These are phyloP conservation scores for Troides oblongomaculatus DNA, from an alignment of 2,888 invertebrate species.

Conservation along the genomic window DNA sequence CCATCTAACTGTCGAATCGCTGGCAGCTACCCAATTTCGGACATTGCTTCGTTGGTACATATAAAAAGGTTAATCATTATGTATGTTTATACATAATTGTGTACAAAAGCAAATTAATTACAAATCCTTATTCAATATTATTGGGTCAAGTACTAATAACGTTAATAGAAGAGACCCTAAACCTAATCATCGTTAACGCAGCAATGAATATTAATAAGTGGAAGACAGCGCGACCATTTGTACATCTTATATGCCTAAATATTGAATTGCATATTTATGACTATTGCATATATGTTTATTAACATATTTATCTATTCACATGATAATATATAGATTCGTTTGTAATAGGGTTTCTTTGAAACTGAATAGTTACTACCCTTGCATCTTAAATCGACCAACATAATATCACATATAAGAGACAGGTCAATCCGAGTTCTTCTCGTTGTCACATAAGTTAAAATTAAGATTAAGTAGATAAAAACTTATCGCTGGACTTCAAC, in stretches of 20 bases:
- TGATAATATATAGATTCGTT: too few species aligned
- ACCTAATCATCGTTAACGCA: not conserved
- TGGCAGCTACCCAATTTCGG: constrained; percentile 15
- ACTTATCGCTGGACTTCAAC: too few species aligned
- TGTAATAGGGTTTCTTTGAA: too few species aligned
- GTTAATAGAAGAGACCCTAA: not conserved
- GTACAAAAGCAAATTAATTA: not conserved
- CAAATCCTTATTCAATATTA: not conserved
- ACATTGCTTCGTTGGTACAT: not conserved
- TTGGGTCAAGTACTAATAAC: not conserved
- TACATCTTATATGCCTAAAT: not conserved
- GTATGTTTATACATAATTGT: not conserved
- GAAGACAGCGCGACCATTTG: not conserved
- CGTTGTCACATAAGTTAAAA: too few species aligned
- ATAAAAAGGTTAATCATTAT: constrained; percentile 1
- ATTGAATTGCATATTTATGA: not conserved
- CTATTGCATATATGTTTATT: not conserved
- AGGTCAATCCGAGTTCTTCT: too few species aligned
- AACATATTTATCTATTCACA: too few species aligned
- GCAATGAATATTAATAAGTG: not conserved
- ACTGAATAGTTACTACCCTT: too few species aligned
- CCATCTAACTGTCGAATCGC: constrained; percentile 10
- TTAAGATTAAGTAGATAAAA: too few species aligned
- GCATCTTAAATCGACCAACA: too few species aligned
- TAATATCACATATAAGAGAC: too few species aligned